Percentiles rank a stretch among this genome's conserved stretches.
Conservation (phyloP, 2,888 invertebrate genomes). For the Cephus nigrinus region DNA sequence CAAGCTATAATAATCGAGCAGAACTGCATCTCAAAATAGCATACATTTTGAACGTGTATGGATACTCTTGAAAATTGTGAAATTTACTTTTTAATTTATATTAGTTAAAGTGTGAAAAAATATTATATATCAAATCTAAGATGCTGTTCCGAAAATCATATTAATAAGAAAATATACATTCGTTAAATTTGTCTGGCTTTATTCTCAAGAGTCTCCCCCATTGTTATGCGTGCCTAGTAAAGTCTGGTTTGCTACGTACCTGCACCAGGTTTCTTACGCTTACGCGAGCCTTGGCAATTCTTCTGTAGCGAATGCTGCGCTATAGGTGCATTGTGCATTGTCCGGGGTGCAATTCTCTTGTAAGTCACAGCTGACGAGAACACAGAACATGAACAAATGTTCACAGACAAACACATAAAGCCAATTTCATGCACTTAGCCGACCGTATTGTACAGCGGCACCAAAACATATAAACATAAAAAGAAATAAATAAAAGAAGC, state of each 20-base stretch:
- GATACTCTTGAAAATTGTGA: neutral
- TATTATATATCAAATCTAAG: neutral
- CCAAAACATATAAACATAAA: neutral
- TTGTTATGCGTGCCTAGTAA: neutral
- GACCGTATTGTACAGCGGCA: neutral
- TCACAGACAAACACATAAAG: constrained; percentile 28
- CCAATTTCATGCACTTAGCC: constrained; percentile 13
- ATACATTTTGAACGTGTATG: neutral
- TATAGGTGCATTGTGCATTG: constrained; percentile 41
- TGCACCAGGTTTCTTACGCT: constrained; percentile 81
- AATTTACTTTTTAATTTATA: neutral
- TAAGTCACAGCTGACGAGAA: constrained; percentile 82
- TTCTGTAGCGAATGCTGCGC: constrained; percentile 19
- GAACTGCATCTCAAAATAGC: neutral
- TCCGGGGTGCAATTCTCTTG: constrained; percentile 73
- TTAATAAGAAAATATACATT: neutral
- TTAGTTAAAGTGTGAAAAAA: too few species aligned
- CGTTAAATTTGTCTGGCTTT: neutral
- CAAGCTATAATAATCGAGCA: neutral
- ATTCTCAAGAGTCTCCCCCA: neutral
- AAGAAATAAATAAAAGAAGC: neutral
- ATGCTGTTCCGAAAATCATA: neutral
- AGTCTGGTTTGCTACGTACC: constrained; percentile 65
- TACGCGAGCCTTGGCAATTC: constrained; percentile 68
- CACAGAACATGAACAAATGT: constrained; percentile 40